A percentile compares a stretch with the other conserved stretches of the same genome.
phyloP scores from a whole-genome alignment of 2,888 invertebrate species.

The Dioctria linearis region DNA sequence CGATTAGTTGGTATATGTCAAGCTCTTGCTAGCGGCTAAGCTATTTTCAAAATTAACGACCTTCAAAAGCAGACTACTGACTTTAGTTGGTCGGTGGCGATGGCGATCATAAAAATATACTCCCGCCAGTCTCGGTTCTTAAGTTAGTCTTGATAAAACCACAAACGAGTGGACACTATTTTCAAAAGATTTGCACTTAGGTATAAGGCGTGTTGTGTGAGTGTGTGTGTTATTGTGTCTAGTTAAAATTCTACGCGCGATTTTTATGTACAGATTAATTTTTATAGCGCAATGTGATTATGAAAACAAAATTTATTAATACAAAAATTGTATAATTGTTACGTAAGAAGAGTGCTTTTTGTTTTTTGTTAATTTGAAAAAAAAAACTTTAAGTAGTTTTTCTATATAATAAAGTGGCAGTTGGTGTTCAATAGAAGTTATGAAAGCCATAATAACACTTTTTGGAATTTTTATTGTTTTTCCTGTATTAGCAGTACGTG shows the following conservation, averaged over 20 bases:
- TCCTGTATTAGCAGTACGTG: neutral
- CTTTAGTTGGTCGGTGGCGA: neutral
- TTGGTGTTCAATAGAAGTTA: neutral
- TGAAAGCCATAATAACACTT: conserved; percentile 4
- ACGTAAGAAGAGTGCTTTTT: too few species aligned
- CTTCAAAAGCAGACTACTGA: conserved; percentile 24
- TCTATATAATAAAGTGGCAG: too few species aligned
- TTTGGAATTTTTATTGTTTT: neutral
- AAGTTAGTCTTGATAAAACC: conserved; percentile 2
- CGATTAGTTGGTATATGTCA: neutral
- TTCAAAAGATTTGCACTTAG: too few species aligned
- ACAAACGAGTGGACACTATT: neutral
- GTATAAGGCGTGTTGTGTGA: too few species aligned
- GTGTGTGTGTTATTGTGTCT: neutral
- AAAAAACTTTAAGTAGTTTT: neutral
- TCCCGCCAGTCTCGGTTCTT: neutral
- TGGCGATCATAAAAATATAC: conserved; percentile 10
- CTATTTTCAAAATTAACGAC: conserved; percentile 45
- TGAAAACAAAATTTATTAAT: neutral
- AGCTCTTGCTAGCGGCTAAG: neutral
- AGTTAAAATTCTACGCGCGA: neutral
- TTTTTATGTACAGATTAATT: neutral
- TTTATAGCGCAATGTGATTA: neutral
- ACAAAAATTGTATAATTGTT: neutral
- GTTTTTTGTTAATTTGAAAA: too few species aligned